A percentile compares a stretch with the other conserved stretches of the same genome.
Conservation (phyloP, 2,113 vertebrate species). For the Neolamprologus fasciatus region DNA sequence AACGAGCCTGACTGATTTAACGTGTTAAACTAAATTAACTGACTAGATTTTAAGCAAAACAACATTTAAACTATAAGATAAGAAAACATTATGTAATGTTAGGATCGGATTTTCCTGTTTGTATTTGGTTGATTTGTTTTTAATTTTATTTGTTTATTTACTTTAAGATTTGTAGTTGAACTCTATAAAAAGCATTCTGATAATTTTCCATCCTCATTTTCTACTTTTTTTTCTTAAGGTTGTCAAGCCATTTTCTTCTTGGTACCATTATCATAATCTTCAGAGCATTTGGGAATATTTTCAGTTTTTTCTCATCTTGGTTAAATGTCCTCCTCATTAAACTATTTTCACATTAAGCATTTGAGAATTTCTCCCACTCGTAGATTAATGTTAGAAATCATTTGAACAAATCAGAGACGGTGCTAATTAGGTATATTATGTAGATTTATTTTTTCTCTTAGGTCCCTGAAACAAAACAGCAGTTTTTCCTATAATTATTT, state of each 20-base stretch:
- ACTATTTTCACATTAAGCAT: conserved; percentile 25
- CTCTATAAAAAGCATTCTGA: not conserved
- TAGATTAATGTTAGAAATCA: conserved; percentile 30
- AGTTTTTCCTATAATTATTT: conserved; percentile 11
- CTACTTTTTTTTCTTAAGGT: not conserved
- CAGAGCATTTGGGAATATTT: not conserved
- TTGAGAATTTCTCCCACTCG: not conserved
- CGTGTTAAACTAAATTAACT: not conserved
- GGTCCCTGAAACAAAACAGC: not conserved
- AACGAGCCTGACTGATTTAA: not conserved
- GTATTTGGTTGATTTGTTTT: not conserved
- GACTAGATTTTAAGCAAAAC: not conserved
- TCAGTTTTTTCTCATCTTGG: not conserved
- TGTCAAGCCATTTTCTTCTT: not conserved
- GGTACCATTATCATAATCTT: not conserved
- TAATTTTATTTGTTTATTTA: not conserved
- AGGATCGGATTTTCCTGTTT: not conserved
- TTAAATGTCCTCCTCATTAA: conserved; percentile 19
- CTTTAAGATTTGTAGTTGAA: not conserved
- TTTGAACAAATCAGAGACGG: not conserved
- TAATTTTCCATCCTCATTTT: not conserved
- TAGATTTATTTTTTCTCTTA: not conserved
- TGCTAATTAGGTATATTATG: conserved; percentile 23
- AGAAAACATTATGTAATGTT: not conserved
- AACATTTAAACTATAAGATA: not conserved